Conservation (phyloP, 2,797 vertebrate genomes). For the Phalloptychus januarius region DNA sequence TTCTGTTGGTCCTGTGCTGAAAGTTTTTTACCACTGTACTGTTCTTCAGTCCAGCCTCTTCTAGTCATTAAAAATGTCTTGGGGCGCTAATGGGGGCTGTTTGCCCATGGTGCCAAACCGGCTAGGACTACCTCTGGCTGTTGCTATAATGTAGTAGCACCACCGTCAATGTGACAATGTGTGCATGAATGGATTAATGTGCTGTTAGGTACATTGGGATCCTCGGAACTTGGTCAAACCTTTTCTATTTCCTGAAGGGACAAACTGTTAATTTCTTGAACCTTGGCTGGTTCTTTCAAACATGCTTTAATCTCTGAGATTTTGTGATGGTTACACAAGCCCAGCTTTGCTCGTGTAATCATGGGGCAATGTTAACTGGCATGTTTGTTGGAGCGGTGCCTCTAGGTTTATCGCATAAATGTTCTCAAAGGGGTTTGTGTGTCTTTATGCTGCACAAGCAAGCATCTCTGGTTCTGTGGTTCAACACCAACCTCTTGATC, state of each 20-base stretch:
- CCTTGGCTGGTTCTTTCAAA: not conserved
- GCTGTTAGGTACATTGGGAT: too few species aligned
- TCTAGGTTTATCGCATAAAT: not conserved
- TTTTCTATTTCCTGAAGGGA: too few species aligned
- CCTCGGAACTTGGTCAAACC: too few species aligned
- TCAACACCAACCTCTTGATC: not conserved
- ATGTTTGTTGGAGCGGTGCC: not conserved
- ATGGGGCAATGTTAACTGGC: not conserved
- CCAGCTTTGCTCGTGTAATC: not conserved
- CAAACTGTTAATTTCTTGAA: too few species aligned
- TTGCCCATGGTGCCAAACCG: not conserved
- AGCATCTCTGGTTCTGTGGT: not conserved
- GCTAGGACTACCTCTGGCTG: too few species aligned
- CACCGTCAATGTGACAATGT: too few species aligned
- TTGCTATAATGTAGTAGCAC: too few species aligned
- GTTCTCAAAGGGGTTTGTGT: not conserved
- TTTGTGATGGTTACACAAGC: not conserved
- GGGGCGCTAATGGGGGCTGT: not conserved
- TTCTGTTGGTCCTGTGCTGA: not conserved
- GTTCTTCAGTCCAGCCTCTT: not conserved
- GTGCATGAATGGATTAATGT: too few species aligned
- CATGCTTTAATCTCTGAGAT: not conserved
- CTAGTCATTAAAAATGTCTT: not conserved
- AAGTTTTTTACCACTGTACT: not conserved
- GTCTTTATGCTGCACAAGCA: not conserved